Base-by-base conservation (phyloP, 2,888 invertebrate species). In the Aethes cnicana region DNA sequence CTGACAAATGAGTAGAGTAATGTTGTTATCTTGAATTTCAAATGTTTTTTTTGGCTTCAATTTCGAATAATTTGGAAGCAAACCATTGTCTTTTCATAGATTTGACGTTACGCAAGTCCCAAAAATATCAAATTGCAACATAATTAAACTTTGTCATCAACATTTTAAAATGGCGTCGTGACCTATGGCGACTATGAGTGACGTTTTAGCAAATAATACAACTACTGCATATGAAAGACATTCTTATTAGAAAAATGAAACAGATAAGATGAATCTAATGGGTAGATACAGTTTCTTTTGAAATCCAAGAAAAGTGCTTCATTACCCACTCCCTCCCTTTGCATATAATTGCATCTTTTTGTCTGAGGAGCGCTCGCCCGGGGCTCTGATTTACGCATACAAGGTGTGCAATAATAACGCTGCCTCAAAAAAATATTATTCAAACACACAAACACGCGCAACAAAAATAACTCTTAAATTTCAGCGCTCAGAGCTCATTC, bases 341-440 rank as follows among this genome's bases (percentile, higher is more conserved):
- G 84, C 85, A 84, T 84, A 84, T 87, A 87, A 87, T 87, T 88
- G 88, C 86, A 86, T 87, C 82, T 87, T 83, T 83, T 88, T 84
- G 79, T 78, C 75, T 84, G 78, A 84, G 84, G 85, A 88, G 83
- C 82, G 74, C 69, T 76, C 71, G 84, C 89, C 83, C 71, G 74
- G 63, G 74, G 86, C 88, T 74, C 84, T 90, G 90, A 89, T 90
- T 90, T 90, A 90, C 89, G 89, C 84, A 82, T 87, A 81, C 89
- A 85, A 86, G 88, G 88, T 88, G 89, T 87, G 85, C 86, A 87
- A 84, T 86, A 89, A 90, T 90, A 87, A 86, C 69, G 80, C 76
- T 69, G 77, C 68, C 80, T 79, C 74, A 80, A 72, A 81, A 84
- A 87, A 86, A 86, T 83, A 81, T 82, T 81, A 77, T 78, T 72